Evolutionary conservation across 2,113 vertebrate species (phyloP).

Genomic region (Cyphomyrus plagiostoma): DNA sequence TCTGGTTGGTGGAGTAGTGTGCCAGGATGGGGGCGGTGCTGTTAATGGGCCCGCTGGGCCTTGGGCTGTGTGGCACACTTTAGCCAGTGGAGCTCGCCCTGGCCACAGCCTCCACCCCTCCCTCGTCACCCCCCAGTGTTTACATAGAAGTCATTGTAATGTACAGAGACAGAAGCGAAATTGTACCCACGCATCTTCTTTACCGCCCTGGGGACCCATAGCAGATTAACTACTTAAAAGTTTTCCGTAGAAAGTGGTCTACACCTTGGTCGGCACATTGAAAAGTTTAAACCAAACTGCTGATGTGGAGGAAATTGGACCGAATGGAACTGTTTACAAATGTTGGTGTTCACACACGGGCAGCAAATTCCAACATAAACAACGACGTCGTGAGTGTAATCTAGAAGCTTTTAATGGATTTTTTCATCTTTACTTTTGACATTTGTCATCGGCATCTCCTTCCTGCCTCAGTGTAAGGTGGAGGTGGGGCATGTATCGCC

Average conservation of each 20-base stretch:
- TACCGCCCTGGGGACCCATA: conserved; percentile 54
- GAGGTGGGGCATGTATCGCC: not conserved
- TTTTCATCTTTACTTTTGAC: conserved; percentile 63
- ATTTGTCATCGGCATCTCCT: conserved; percentile 45
- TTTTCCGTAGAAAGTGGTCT: conserved; percentile 65
- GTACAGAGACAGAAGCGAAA: conserved; percentile 53
- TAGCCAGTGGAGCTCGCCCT: not conserved
- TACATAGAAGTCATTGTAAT: conserved; percentile 53
- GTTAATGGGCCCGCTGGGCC: not conserved
- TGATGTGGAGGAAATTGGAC: conserved; percentile 75
- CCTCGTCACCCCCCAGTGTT: conserved; percentile 39
- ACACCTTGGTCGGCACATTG: conserved; percentile 53
- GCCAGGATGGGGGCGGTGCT: not conserved
- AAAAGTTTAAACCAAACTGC: conserved; percentile 65
- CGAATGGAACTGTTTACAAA: conserved; percentile 72
- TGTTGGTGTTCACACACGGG: conserved; percentile 73
- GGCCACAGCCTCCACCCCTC: not conserved
- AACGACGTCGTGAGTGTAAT: conserved; percentile 68
- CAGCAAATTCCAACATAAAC: conserved; percentile 75
- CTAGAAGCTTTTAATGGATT: conserved; percentile 67
- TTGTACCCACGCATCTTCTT: conserved; percentile 56
- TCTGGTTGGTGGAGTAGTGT: not conserved
- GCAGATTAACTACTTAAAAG: conserved; percentile 65
- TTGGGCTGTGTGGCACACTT: not conserved
- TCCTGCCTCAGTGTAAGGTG: not conserved